Evolutionary conservation across 2,797 vertebrate genomes (phyloP), one percentile per base, ranked within the genome.

Genomic region (Huso huso): DNA sequence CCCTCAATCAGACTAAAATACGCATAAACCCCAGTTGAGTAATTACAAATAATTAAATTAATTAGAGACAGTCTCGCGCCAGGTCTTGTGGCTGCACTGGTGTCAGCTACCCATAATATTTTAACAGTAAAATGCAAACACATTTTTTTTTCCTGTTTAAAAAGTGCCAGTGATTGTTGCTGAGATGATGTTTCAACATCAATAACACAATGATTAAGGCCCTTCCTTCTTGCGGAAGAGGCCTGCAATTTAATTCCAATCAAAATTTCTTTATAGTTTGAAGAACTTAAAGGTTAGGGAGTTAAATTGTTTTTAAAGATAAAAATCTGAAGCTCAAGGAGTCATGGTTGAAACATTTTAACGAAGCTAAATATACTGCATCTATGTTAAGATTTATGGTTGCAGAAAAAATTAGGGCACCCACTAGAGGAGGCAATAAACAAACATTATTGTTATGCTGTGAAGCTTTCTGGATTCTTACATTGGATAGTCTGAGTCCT

Each of bases 1-100:
- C 78, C 80, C 84, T 74, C 77, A 86, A 86, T 90, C 82, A 85
- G 66, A 73, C 83, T 76, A 83, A 88, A 83, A 76, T 84, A 85
- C 83, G 87, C 84, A 78, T 76, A 84, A 86, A 79, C 79, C 83
- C 89, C 91, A 90, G 83, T 86, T 84, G 89, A 86, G 90, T 93
- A 93, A 94, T 95, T 94, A 93, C 92, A 87, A 91, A 90, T 94
- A 93, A 95, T 95, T 92, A 94, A 94, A 93, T 90, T 88, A 93
- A 95, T 96, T 94, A 94, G 88, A 91, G 88, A 82, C 84, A 88
- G 89, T 81, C 88, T 84, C 83, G 82, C 83, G 83, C 87, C 85
- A 76, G 79, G 76, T 86, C 83, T 90, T 87, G 79, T 79, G 87
- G 86, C 80, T 76, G 76, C 83, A 79, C 76, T 84, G 80, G 83